Percentiles rank a stretch among this genome's conserved stretches.
Conservation (phyloP, 2,888 invertebrate species). For the Lamellibrachia columna region DNA sequence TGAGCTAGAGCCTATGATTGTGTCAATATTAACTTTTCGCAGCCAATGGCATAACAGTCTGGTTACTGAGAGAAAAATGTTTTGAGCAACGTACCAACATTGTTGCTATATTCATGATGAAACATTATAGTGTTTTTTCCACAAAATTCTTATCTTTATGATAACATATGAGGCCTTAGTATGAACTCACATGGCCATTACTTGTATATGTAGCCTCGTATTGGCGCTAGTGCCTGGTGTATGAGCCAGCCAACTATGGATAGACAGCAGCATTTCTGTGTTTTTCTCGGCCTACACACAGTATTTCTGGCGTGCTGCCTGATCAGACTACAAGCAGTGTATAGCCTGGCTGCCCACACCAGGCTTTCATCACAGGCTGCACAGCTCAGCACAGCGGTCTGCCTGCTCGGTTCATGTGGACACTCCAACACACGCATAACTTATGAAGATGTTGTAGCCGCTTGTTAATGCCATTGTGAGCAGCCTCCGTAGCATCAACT, state of each 20-base stretch:
- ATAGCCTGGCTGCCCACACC: neutral
- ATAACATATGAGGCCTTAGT: neutral
- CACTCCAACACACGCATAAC: slow-evolving; percentile 5
- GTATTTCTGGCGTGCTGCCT: neutral
- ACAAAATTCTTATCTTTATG: neutral
- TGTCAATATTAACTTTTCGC: neutral
- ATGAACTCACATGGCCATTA: neutral
- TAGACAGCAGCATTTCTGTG: neutral
- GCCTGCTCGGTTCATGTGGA: neutral
- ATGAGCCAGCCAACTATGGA: neutral
- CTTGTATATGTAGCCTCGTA: neutral
- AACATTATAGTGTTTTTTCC: neutral
- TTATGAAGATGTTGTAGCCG: neutral
- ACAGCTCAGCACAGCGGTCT: neutral
- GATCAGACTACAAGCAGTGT: neutral
- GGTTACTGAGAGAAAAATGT: neutral
- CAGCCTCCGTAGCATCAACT: neutral
- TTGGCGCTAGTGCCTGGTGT: neutral
- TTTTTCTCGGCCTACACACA: neutral
- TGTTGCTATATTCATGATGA: neutral
- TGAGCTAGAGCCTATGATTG: neutral
- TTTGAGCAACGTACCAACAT: neutral
- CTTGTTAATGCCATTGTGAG: neutral
- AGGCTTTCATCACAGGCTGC: neutral
- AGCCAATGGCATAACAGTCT: neutral